phyloP scores from a whole-genome alignment of 2,888 invertebrate species.

The Dimorphilus gyrociliatus region DNA sequence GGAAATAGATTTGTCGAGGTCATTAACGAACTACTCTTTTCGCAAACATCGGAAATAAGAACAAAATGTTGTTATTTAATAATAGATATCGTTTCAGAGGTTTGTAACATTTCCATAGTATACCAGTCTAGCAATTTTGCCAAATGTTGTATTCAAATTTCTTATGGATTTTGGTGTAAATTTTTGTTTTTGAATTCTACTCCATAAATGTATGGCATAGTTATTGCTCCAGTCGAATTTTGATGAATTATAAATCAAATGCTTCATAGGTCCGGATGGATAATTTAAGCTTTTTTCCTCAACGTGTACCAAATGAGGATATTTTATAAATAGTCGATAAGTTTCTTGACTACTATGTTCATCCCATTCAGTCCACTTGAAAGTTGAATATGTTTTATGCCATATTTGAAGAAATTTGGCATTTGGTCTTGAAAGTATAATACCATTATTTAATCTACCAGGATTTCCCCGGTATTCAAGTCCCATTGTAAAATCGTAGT shows the following conservation, averaged over 20 bases:
- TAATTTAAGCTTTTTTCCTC: conserved; percentile 13
- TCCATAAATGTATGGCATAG: conserved; percentile 16
- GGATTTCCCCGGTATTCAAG: conserved; percentile 15
- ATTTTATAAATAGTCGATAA: conserved; percentile 10
- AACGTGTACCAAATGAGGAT: conserved; percentile 12
- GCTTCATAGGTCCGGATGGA: conserved; percentile 10
- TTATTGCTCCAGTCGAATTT: conserved; percentile 12
- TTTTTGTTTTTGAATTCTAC: conserved; percentile 3
- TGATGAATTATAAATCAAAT: conserved; percentile 10
- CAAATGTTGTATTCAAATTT: conserved; percentile 6
- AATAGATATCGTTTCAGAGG: too few species aligned
- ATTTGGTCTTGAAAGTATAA: conserved; percentile 16
- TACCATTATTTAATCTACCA: conserved; percentile 14
- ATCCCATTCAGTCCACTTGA: conserved; percentile 13
- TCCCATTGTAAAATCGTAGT: conserved; percentile 17
- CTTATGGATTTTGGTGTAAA: conserved; percentile 3
- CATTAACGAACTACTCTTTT: too few species aligned
- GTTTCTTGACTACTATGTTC: conserved; percentile 16
- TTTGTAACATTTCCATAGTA: conserved; percentile 10
- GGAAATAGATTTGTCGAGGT: too few species aligned
- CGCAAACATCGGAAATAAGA: too few species aligned
- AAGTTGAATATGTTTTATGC: conserved; percentile 16
- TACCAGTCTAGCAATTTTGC: conserved; percentile 4
- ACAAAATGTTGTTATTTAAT: too few species aligned
- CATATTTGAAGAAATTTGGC: conserved; percentile 18